Evolutionary conservation across 2,797 vertebrate species (phyloP).

Genomic region (Xiphorhynchus erythropygius): DNA sequence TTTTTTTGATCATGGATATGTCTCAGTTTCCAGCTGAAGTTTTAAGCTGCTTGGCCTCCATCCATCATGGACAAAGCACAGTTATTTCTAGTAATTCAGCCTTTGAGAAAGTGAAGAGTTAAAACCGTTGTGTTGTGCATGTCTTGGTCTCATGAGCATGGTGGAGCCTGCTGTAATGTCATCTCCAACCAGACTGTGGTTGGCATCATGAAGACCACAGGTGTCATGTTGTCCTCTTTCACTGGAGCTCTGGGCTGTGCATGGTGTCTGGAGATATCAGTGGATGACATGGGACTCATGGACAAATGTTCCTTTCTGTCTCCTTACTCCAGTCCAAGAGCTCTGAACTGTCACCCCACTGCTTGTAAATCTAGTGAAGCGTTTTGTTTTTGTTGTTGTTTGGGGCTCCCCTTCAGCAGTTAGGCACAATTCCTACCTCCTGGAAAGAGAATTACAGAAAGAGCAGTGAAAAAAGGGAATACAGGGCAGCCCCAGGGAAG

Average conservation of each 20-base stretch:
- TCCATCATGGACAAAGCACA: neutral
- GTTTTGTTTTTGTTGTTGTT: neutral
- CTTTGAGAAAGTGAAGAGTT: neutral
- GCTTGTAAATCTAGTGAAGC: neutral
- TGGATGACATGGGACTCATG: accelerated
- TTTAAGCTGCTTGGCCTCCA: neutral
- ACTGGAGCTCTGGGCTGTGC: neutral
- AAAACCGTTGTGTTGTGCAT: accelerated
- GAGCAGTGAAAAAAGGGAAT: neutral
- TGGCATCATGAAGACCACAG: neutral
- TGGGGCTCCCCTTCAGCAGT: neutral
- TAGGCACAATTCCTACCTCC: neutral
- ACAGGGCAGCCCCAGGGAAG: neutral
- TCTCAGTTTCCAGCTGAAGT: neutral
- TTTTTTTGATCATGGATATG: accelerated
- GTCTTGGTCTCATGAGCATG: accelerated
- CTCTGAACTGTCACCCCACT: neutral
- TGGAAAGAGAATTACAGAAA: neutral
- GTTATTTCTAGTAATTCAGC: neutral
- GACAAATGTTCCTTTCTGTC: neutral
- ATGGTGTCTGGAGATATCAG: neutral
- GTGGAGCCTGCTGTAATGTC: neutral
- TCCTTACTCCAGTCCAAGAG: neutral
- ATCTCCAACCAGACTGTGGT: neutral
- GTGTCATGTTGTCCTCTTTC: neutral